Evolutionary conservation across 2,797 vertebrate genomes (phyloP).

Genomic region (Trachurus trachurus): DNA sequence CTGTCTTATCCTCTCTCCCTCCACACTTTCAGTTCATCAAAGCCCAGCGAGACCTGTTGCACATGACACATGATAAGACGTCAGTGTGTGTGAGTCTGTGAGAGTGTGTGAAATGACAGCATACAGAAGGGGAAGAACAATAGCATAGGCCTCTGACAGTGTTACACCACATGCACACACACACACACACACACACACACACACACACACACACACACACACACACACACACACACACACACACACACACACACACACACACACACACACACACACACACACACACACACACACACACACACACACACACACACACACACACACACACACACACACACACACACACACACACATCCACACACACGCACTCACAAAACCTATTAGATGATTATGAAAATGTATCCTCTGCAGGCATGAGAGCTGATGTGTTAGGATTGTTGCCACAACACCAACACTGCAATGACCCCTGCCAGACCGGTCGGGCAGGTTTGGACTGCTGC

Average conservation of each 20-base stretch:
- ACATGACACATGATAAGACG: conserved; percentile 50
- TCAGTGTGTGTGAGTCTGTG: conserved; percentile 17
- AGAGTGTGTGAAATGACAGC: conserved; percentile 16
- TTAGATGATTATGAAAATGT: conserved; percentile 34
- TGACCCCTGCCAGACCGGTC: conserved; percentile 61
- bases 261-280: background rate
- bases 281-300: background rate
- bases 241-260: background rate
- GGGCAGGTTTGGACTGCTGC: conserved; percentile 45
- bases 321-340: background rate
- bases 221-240: background rate
- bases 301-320: too few species aligned
- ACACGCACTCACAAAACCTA: conserved; percentile 7
- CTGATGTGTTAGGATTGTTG: conserved; percentile 46
- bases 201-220: background rate
- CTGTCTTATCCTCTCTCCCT: background rate
- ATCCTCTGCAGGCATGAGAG: conserved; percentile 30
- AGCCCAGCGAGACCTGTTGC: conserved; percentile 38
- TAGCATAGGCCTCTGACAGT: conserved; percentile 15
- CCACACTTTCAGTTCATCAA: conserved; percentile 17
- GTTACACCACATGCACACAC: conserved; percentile 34
- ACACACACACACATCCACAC: conserved; percentile 4
- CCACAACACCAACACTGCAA: conserved; percentile 48
- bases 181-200: background rate
- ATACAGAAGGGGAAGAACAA: conserved; percentile 30